These are phyloP conservation scores for Fregetta grallaria DNA, from an alignment of 2,113 vertebrate species.

Conservation along the genomic window DNA sequence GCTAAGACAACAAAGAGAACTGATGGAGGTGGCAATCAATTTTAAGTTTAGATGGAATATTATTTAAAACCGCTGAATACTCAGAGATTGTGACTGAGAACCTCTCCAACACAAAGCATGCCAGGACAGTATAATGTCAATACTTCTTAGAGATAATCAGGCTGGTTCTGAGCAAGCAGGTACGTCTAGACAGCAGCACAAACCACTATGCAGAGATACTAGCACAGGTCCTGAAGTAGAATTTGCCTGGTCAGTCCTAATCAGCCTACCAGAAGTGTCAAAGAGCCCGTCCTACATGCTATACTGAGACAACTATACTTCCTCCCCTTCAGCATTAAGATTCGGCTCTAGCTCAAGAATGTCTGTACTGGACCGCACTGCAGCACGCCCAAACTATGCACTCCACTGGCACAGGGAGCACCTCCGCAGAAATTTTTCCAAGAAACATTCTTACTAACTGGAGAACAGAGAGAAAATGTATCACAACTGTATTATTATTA, in stretches of 20 bases:
- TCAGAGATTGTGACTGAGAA: not conserved
- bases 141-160: not conserved
- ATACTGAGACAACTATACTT: not conserved
- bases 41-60: not conserved
- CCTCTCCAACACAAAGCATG: not conserved
- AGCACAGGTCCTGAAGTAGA: not conserved
- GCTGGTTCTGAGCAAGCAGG: not conserved
- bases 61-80: not conserved
- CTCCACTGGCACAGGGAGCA: not conserved
- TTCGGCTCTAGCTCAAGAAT: not conserved
- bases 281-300: not conserved
- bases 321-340: not conserved
- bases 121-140: not conserved
- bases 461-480: not conserved
- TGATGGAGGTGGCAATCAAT: not conserved
- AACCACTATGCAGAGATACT: not conserved
- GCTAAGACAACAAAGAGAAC: not conserved
- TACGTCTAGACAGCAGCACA: not conserved
- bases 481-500: not conserved
- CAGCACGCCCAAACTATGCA: accelerated
- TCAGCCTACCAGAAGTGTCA: not conserved
- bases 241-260: not conserved
- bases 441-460: not conserved
- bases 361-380: not conserved
- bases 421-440: not conserved